phyloP scores from a whole-genome alignment of 2,113 vertebrate species.

The Trogon surrucura region DNA sequence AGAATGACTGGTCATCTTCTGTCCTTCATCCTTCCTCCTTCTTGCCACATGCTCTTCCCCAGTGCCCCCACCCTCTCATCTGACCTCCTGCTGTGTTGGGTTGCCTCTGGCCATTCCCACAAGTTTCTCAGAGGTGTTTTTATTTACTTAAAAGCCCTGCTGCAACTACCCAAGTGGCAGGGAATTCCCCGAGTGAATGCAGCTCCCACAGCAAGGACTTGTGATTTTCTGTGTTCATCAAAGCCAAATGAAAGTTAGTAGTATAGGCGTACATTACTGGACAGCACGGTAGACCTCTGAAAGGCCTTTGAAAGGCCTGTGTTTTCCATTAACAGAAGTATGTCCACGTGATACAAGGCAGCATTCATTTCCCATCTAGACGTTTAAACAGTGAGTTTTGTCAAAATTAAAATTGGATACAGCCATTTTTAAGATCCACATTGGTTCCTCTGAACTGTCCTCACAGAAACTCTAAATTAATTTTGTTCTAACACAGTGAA shows the following conservation, averaged over 20 bases:
- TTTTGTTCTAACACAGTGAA: not conserved
- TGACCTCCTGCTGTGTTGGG: not conserved
- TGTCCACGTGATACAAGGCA: not conserved
- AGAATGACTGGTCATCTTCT: not conserved
- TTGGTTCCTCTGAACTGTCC: not conserved
- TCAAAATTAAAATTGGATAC: not conserved
- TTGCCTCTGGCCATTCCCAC: not conserved
- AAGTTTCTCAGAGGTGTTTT: not conserved
- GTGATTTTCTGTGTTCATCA: not conserved
- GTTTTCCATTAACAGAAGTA: not conserved
- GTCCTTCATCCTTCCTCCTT: not conserved
- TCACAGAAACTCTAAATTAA: not conserved
- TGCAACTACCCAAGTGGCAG: not conserved
- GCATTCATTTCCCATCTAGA: not conserved
- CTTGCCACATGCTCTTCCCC: not conserved
- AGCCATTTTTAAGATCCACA: not conserved
- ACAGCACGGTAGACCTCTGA: not conserved
- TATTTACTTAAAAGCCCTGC: not conserved
- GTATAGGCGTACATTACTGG: accelerated
- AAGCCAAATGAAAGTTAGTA: not conserved
- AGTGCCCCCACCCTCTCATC: not conserved
- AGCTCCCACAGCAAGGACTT: not conserved
- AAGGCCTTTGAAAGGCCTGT: not conserved
- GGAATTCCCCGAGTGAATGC: not conserved
- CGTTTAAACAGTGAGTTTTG: not conserved